Evolutionary conservation across 2,113 vertebrate genomes (phyloP).

Genomic region (Philantomba maxwellii): DNA sequence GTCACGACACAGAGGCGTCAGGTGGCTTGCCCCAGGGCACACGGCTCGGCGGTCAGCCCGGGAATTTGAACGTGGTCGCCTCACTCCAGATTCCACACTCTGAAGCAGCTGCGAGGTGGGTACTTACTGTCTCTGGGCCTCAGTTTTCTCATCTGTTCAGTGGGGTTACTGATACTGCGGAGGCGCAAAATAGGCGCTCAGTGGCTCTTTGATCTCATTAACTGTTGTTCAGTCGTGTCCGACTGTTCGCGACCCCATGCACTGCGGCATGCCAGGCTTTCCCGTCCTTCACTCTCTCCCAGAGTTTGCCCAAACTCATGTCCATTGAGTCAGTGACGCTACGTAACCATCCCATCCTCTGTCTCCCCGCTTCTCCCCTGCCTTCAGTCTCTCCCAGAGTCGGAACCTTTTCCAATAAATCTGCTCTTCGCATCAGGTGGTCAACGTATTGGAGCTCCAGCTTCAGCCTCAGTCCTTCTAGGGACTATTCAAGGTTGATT

Average conservation of each 20-base stretch:
- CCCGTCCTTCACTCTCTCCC: neutral
- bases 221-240: neutral
- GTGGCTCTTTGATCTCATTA: neutral
- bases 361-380: accelerated
- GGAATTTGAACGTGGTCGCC: too few species aligned
- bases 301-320: neutral
- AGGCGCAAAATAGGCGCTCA: neutral
- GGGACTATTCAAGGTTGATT: neutral
- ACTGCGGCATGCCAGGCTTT: neutral
- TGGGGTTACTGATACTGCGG: neutral
- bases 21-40: neutral
- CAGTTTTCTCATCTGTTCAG: neutral
- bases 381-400: neutral
- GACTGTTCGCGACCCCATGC: neutral
- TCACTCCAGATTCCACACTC: neutral
- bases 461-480: neutral
- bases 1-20: neutral
- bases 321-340: neutral
- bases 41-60: too few species aligned
- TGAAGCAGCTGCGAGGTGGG: neutral
- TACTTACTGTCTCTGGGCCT: neutral
- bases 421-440: neutral
- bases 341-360: neutral
- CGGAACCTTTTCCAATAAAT: neutral
- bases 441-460: neutral